Base-by-base conservation (phyloP, 2,113 vertebrate genomes). In the Abramis brama region DNA sequence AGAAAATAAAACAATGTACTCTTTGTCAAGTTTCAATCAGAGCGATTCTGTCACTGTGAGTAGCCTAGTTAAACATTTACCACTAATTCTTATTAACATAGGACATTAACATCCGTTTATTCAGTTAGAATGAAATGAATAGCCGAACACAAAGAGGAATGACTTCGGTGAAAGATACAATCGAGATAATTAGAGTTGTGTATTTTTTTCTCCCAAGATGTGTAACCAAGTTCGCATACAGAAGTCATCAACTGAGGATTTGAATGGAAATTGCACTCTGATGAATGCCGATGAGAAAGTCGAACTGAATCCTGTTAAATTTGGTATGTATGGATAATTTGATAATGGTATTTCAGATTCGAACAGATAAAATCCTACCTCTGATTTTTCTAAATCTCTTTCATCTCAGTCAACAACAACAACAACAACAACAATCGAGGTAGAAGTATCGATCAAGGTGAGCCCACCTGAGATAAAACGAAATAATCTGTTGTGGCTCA, bases 241-340 rank as follows among this genome's bases (percentile, higher is more conserved):
- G 3, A 57, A 77, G 3, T 75, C 25, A 50, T 11, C 0, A 12
- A 85, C 71, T 30, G 89, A 91, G 33, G 52, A 89, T 68, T 78
- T 91, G 12, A 91, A 91, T 66, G 88, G 88, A 62, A 78, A 79
- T 4, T 91, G 91, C 79, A 17, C 11, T 68, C 10, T 87, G 3
- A 60, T 27, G 36, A 77, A 45, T 60, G 13, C 9, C 0, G 5
- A 19, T 2, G 4, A 8, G 47, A 45, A 27, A 19, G n/a, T 39
- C 12, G 6, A 43, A 8, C 33, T 86, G 1, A 52, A 83, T 79
- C 88, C 87, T 45, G 80, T 78, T 75, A n/a, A 71, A 52, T 39
- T 85, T 57, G 85, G 90, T 91, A 89, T 59, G 87, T 43, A 64
- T 70, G 36, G 5, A 19, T 66, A 15, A 76, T 17, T 17, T 59